These are phyloP conservation scores for Deroplatys truncata DNA, from an alignment of 2,888 invertebrate species.

Conservation along the genomic window DNA sequence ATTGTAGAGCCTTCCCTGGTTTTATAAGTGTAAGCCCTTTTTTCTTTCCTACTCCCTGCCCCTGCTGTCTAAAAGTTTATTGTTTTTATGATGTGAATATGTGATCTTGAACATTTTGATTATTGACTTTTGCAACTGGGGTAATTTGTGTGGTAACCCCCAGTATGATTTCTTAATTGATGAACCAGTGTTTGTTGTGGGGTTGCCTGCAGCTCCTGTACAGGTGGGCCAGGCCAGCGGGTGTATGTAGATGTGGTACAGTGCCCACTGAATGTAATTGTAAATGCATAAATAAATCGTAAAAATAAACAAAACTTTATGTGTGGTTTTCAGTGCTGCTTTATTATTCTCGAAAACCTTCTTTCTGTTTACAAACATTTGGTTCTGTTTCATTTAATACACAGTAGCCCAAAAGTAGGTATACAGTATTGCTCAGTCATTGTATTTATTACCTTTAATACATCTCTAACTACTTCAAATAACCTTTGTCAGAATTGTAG, in stretches of 20 bases:
- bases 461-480: no score
- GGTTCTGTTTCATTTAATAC: no score
- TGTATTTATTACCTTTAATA: no score
- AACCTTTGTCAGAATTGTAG: no score
- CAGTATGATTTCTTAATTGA: conserved; percentile 12
- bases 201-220: conserved; percentile 16
- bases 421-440: no score
- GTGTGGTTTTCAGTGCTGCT: conserved; percentile 9
- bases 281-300: conserved; percentile 31
- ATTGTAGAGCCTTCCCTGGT: conserved; percentile 5
- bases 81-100: conserved; percentile 20
- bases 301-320: conserved; percentile 19
- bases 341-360: neutral
- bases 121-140: neutral
- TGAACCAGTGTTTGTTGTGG: conserved; percentile 4
- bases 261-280: conserved; percentile 29
- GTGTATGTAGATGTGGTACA: conserved; percentile 24
- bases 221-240: conserved; percentile 6
- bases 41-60: neutral
- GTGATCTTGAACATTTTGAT: conserved; percentile 14
- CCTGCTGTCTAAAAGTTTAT: neutral
- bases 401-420: no score
- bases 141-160: neutral
- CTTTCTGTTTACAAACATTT: neutral
- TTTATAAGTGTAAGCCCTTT: conserved; percentile 14